Evolutionary conservation across 2,888 invertebrate genomes (phyloP).

Genomic region (Calameuta pallipes): DNA sequence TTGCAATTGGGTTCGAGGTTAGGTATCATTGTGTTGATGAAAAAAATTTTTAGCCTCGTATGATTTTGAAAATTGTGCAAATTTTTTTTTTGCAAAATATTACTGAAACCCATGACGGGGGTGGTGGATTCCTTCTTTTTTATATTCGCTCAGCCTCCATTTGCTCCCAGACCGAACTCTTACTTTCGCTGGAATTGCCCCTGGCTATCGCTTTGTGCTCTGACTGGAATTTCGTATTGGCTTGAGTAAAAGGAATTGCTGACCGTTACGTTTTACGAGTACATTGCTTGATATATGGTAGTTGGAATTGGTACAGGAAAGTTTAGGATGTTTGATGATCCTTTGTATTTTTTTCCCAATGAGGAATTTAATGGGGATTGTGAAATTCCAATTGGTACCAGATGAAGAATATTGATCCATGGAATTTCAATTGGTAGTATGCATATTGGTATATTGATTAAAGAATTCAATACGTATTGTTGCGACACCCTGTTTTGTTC

Average conservation of each 20-base stretch:
- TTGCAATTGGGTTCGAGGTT: not conserved
- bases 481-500: not conserved
- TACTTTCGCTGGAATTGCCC: slow-evolving; percentile 5
- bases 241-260: not conserved
- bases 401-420: not conserved
- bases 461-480: not conserved
- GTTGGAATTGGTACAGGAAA: not conserved
- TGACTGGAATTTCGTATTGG: not conserved
- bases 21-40: not conserved
- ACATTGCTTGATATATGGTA: not conserved
- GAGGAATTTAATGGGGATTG: not conserved
- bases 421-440: not conserved
- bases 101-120: not conserved
- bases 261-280: not conserved
- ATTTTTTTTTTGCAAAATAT: not conserved
- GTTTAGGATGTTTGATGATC: not conserved
- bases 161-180: slow-evolving; percentile 1
- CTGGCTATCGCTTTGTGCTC: slow-evolving; percentile 21
- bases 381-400: not conserved
- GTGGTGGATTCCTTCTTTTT: not conserved
- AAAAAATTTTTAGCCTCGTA: not conserved
- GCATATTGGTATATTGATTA: not conserved
- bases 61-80: not conserved
- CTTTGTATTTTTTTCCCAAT: not conserved
- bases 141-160: not conserved